Conservation (phyloP, 2,888 invertebrate genomes). For the Apodemia duryi region DNA sequence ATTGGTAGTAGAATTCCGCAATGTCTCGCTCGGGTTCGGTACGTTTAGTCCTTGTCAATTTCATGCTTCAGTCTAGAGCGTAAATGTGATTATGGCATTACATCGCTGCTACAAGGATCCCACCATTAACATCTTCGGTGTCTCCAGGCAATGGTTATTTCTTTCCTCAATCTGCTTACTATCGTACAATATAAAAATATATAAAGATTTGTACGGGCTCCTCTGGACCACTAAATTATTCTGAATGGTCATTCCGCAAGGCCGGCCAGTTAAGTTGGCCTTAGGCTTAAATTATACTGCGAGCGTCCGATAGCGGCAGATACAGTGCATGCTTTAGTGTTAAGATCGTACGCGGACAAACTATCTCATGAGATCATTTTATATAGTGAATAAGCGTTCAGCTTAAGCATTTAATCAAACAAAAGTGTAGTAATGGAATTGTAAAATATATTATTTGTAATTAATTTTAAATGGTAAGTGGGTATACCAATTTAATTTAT, state of each 20-base stretch:
- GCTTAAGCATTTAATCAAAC: too few relatives aligned
- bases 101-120: too few relatives aligned
- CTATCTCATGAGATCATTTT: not conserved
- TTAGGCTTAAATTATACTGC: constrained; percentile 47
- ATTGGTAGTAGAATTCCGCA: too few relatives aligned
- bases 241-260: constrained; percentile 45
- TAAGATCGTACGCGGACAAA: constrained; percentile 35
- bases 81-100: not conserved
- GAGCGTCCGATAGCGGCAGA: constrained; percentile 45
- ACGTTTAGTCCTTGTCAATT: not conserved
- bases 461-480: too few relatives aligned
- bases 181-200: too few relatives aligned
- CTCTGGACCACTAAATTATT: constrained; percentile 17
- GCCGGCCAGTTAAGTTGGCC: constrained; percentile 39
- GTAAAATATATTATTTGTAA: too few relatives aligned
- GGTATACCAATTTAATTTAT: too few relatives aligned
- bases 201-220: not conserved
- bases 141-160: too few relatives aligned
- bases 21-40: too few relatives aligned
- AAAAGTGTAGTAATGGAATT: too few relatives aligned
- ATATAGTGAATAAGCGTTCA: not conserved
- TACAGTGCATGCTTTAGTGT: constrained; percentile 39
- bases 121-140: too few relatives aligned
- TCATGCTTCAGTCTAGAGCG: not conserved
- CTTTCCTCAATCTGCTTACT: too few relatives aligned